Percentiles rank a stretch among this genome's conserved stretches.
Evolutionary conservation across 2,797 vertebrate genomes (phyloP).

Genomic region (Phrynocephalus guinanensis): DNA sequence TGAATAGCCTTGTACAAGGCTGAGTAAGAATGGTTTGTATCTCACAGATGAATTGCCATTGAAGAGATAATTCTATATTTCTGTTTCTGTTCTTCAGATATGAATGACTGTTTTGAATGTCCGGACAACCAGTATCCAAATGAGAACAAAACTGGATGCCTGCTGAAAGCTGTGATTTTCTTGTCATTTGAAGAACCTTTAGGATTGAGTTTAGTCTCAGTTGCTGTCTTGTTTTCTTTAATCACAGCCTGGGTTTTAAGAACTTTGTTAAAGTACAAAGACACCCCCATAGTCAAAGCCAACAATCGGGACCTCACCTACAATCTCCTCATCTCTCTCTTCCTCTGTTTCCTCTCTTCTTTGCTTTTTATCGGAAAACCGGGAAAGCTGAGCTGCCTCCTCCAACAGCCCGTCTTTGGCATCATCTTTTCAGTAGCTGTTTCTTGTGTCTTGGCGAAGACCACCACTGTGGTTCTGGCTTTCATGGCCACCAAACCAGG

Average conservation of each 20-base stretch:
- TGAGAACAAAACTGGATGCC: neutral
- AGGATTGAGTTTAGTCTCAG: neutral
- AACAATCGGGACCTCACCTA: conserved; percentile 2
- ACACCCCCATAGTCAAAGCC: conserved; percentile 15
- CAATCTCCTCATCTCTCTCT: neutral
- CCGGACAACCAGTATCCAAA: conserved; percentile 18
- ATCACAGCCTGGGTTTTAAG: neutral
- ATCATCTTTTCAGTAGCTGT: conserved; percentile 6
- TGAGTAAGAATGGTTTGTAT: too few relatives aligned
- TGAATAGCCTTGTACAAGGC: too few relatives aligned
- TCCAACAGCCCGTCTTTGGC: neutral
- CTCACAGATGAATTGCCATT: too few relatives aligned
- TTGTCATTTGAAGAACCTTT: conserved; percentile 2
- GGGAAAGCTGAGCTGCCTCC: neutral
- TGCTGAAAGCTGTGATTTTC: neutral
- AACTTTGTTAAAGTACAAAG: neutral
- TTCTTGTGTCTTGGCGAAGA: conserved; percentile 9
- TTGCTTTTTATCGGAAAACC: neutral
- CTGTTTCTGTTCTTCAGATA: neutral
- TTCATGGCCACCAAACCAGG: conserved; percentile 6
- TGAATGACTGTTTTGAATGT: neutral
- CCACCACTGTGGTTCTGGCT: neutral
- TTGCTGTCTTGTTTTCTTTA: neutral
- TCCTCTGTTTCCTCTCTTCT: neutral
- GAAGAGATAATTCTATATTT: too few relatives aligned